phyloP scores from a whole-genome alignment of 2,113 vertebrate genomes.

The Cynopterus brachyotis region DNA sequence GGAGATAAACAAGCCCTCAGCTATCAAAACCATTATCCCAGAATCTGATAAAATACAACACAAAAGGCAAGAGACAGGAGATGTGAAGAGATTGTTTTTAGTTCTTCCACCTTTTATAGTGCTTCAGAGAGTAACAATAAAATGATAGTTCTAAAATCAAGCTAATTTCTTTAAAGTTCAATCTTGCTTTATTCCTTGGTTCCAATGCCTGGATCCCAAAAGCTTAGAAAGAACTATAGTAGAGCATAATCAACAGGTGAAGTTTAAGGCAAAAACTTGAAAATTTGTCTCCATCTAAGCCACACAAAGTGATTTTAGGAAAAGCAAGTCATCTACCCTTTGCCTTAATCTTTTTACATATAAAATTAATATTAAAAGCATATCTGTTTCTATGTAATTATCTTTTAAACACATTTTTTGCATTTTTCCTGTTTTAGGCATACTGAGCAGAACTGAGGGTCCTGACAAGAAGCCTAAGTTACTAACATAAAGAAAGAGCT shows the following conservation, averaged over 20 bases:
- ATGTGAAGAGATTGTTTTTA: neutral
- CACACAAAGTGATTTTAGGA: neutral
- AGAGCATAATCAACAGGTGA: neutral
- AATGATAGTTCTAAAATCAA: neutral
- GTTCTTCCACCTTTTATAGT: neutral
- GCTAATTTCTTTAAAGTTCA: neutral
- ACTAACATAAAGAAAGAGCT: neutral
- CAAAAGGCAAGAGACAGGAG: neutral
- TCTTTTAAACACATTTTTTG: neutral
- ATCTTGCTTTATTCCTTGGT: neutral
- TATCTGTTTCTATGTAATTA: neutral
- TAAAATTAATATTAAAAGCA: slow-evolving; percentile 2
- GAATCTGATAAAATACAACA: neutral
- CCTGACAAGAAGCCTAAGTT: neutral
- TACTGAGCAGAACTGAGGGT: neutral
- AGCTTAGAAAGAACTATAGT: neutral
- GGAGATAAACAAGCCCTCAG: neutral
- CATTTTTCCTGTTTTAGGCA: neutral
- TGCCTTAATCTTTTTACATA: neutral
- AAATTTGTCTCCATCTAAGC: neutral
- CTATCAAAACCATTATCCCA: neutral
- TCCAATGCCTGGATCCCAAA: neutral
- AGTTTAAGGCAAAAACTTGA: neutral
- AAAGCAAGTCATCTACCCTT: neutral
- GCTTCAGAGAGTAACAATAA: neutral